Conservation (phyloP, 2,888 invertebrate genomes). For the Leptinotarsa rubiginosa region DNA sequence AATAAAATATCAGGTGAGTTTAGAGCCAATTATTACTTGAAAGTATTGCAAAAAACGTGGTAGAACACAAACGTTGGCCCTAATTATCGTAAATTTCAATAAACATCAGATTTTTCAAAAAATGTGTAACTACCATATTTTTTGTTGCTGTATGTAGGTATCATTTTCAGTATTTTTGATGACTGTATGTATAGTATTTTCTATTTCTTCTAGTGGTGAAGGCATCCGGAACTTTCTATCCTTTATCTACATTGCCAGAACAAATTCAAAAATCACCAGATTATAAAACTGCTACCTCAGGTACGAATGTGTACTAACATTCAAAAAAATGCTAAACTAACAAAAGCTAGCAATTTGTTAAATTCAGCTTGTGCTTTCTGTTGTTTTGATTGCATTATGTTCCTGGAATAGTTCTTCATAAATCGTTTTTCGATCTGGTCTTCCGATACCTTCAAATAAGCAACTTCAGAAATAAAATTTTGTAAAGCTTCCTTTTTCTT, state of each 20-base stretch:
- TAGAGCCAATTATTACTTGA: neutral
- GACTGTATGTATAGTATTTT: slow-evolving; percentile 53
- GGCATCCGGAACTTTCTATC: slow-evolving; percentile 93
- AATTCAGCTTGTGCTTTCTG: slow-evolving; percentile 3
- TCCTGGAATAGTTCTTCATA: neutral
- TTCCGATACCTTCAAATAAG: no score
- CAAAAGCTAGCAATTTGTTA: slow-evolving; percentile 4
- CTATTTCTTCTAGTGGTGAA: slow-evolving; percentile 83
- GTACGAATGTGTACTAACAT: slow-evolving; percentile 65
- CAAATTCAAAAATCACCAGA: slow-evolving; percentile 68
- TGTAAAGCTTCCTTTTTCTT: no score
- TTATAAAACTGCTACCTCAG: slow-evolving; percentile 69
- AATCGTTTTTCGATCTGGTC: neutral
- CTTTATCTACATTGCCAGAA: slow-evolving; percentile 75
- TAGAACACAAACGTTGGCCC: neutral
- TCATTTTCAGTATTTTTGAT: slow-evolving; percentile 21
- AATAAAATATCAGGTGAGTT: slow-evolving; percentile 64
- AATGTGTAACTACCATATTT: slow-evolving; percentile 29
- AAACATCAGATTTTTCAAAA: no score
- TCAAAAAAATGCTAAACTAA: slow-evolving; percentile 32
- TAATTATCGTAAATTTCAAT: no score
- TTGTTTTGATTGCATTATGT: neutral
- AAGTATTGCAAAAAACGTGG: neutral
- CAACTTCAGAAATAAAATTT: no score
- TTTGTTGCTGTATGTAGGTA: slow-evolving; percentile 34